Base-by-base conservation (phyloP, 2,888 invertebrate species). In the Hesperia comma region DNA sequence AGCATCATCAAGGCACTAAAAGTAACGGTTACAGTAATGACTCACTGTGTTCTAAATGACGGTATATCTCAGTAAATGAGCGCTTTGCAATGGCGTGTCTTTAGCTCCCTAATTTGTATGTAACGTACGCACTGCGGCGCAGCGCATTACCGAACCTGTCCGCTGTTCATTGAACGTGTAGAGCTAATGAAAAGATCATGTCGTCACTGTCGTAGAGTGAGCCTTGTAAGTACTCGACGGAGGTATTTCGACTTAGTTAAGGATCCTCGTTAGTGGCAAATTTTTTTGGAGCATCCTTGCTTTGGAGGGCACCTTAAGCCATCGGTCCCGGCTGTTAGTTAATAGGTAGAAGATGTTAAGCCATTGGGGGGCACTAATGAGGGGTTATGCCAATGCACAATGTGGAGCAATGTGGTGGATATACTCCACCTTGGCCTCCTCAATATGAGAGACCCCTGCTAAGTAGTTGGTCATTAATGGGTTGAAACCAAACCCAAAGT, bases 91-190 rank as follows among this genome's bases (percentile, higher is more conserved):
- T 19, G 37, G 56, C 49, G 63, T 49, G 56, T 57, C 63, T 63
- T 37, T 43, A 26, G 55, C 40, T 51, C 19, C 64, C 64, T 64
- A 58, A 64, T 64, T 64, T 64, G 57, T 64, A 64, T 58, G 57
- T 40, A 57, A 17, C 57, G 51, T 58, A 58, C 51, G 57, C 57
- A 64, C 51, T 64, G 57, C 64, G 57, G 41, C 64, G 41, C 17
- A 64, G 56, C 63, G 63, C 33, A 17, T 21, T 37, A 14, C 51
- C 58, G 51, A 64, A 53, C 64, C 57, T 58, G 64, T 64, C 53
- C 64, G 12, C 21, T 58, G 57, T 51, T 57, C 64, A 58, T 58
- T 64, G 53, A 64, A 58, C 58, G 64, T 41, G 17, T 41, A 41
- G 10, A 19, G 19, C 19, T 12, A 46, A 46, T 19, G 49, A 19